Conservation (phyloP, 2,888 invertebrate genomes). For the Hydropsyche betteni region DNA sequence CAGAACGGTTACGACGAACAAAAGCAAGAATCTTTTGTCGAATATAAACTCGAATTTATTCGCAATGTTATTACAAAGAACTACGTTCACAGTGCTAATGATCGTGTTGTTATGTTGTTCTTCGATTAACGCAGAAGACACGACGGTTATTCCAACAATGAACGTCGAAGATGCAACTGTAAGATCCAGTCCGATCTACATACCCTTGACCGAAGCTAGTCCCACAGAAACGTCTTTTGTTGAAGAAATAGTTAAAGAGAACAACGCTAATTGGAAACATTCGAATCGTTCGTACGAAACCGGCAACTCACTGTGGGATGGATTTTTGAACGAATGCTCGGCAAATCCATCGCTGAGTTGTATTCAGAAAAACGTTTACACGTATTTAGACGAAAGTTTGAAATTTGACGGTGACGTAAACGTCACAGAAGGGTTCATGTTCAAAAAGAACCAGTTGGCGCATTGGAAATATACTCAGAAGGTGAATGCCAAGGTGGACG, state of each 20-base stretch:
- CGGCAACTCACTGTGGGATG: constrained; percentile 77
- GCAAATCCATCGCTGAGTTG: constrained; percentile 74
- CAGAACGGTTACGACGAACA: constrained; percentile 28
- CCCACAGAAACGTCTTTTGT: constrained; percentile 12
- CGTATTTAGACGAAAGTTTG: constrained; percentile 75
- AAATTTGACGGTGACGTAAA: constrained; percentile 72
- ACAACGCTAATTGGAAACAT: constrained; percentile 18
- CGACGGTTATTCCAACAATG: background rate
- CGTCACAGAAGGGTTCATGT: constrained; percentile 71
- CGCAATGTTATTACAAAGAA: constrained; percentile 50
- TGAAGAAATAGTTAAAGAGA: constrained; percentile 16
- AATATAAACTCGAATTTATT: constrained; percentile 45
- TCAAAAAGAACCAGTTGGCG: constrained; percentile 72
- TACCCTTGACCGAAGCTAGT: constrained; percentile 42
- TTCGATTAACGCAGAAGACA: constrained; percentile 1
- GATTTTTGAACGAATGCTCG: constrained; percentile 76
- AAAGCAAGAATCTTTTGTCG: background rate
- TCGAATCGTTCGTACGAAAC: constrained; percentile 58
- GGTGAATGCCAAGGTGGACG: constrained; percentile 58
- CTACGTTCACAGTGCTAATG: constrained; percentile 48
- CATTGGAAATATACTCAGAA: constrained; percentile 66
- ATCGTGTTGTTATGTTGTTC: constrained; percentile 40
- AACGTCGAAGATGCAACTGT: constrained; percentile 17
- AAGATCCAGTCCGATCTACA: constrained; percentile 43
- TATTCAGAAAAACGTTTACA: constrained; percentile 79